phyloP scores from a whole-genome alignment of 2,113 vertebrate species.

The Pygoscelis adeliae region DNA sequence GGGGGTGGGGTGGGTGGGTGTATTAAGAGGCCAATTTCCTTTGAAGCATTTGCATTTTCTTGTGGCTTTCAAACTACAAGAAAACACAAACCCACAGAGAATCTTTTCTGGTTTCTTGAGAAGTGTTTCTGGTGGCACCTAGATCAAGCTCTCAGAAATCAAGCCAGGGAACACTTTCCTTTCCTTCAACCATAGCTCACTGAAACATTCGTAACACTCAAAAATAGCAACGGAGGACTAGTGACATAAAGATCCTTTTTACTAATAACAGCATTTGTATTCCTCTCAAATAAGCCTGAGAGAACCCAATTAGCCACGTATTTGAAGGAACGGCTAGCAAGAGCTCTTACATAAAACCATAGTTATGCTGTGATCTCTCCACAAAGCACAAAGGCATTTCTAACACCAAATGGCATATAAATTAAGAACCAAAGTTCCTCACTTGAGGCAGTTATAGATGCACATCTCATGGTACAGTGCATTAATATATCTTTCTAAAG shows the following conservation, averaged over 20 bases:
- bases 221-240: background rate
- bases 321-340: background rate
- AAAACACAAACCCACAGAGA: background rate
- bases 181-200: background rate
- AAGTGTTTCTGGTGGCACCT: background rate
- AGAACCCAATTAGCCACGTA: background rate
- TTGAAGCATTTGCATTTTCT: background rate
- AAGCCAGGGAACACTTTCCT: background rate
- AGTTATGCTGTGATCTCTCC: background rate
- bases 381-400: background rate
- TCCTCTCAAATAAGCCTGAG: background rate
- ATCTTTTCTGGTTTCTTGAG: background rate
- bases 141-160: background rate
- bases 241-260: background rate
- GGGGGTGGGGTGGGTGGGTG: fast-evolving
- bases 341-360: background rate
- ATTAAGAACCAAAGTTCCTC: background rate
- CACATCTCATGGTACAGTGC: fast-evolving
- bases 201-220: background rate
- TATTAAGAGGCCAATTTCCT: background rate
- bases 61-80: background rate
- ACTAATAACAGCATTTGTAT: background rate
- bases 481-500: background rate
- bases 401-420: background rate
- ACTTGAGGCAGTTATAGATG: background rate